Evolutionary conservation across 1,140 invertebrate species (phyloP), one percentile per base, ranked within the genome.

Genomic region (Temnothorax nylanderi): DNA sequence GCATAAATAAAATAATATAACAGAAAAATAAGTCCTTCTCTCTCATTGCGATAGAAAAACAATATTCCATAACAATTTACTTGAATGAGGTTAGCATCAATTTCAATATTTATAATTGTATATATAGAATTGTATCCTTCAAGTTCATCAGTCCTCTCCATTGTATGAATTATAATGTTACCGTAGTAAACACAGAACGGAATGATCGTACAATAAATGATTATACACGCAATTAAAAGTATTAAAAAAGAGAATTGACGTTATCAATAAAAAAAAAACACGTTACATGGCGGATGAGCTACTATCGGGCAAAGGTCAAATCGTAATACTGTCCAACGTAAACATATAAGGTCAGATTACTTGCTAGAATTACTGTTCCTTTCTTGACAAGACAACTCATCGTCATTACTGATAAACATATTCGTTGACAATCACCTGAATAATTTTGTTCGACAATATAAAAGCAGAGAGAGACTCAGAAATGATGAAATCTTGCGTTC

Each of bases 101-200:
- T 2, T 47, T 49, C 67, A 85, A 82, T 26, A 41, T 41, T 21
- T 21, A 34, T 78, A 67, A 67, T 44, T 77, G 56, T 41, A 65
- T 47, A 10, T 56, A 18, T 6, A 65, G 7, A 44, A 64, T 49
- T 51, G n/a, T 21, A n/a, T 75, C 18, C 32, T n/a, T 37, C 18
- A 41, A 37, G n/a, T 75, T 75, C 18, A 75, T 1, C 0, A 41
- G 13, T 58, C 13, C 58, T 75, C 13, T 41, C 1, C 34, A 75
- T 41, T 75, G 41, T 58, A 37, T 37, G 5, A 56, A 56, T 56
- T 21, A 5, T 69, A 69, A 47, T 34, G 6, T 10, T 37, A 71
- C 8, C 34, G 32, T 21, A 37, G 21, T 56, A 56, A 74, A 74
- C n/a, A 1, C 26, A 41, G 37, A 3, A 41, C 37, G 18, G 16